Evolutionary conservation across 2,888 invertebrate species (phyloP), one percentile per base, ranked within the genome.

Genomic region (Oxyscelio sp.): DNA sequence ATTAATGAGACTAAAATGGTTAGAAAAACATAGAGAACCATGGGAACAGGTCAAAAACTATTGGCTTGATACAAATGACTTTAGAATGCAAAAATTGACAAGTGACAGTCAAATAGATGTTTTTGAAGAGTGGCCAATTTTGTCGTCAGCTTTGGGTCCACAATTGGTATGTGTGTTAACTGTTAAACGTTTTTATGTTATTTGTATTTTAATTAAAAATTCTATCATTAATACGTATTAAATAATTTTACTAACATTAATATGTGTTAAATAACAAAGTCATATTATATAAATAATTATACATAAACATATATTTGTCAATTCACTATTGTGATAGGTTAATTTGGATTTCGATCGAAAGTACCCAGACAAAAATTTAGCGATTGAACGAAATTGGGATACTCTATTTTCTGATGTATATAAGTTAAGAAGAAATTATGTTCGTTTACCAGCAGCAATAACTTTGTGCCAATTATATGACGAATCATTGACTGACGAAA

Each of bases 81-180:
- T 31, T 9, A 4, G 65, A 0, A 27, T 27, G 1, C 3, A 48
- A 11, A 63, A 22, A 8, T 4, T 61, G 43, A 61, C 5, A 43
- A 22, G 1, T 6, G 43, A 61, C 21, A 61, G 22, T n/a, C 21
- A 1, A 1, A 13, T 48, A 38, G 38, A 48, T 6, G 5, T 68
- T 19, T 70, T 68, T 21, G 1, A 61, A 54, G 70, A 78, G 19
- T 78, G 78, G 78, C 78, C 78, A 17, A 68, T 78, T 21, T 54
- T 78, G 15, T 9, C 21, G 6, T 70, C 68, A 17, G 11, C 21
- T 52, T 2, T 78, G 11, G 78, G 9, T 1, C 54, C 54, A 8
- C 43, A 54, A 31, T 45, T 78, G 17, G 78, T 78, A 61, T n/a
- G n/a, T n/a, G n/a, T n/a, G n/a, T n/a, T n/a, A n/a, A n/a, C n/a